Percentiles rank a stretch among this genome's conserved stretches.
phyloP scores from a whole-genome alignment of 2,888 invertebrate genomes.

The Gymnocheta viridis region DNA sequence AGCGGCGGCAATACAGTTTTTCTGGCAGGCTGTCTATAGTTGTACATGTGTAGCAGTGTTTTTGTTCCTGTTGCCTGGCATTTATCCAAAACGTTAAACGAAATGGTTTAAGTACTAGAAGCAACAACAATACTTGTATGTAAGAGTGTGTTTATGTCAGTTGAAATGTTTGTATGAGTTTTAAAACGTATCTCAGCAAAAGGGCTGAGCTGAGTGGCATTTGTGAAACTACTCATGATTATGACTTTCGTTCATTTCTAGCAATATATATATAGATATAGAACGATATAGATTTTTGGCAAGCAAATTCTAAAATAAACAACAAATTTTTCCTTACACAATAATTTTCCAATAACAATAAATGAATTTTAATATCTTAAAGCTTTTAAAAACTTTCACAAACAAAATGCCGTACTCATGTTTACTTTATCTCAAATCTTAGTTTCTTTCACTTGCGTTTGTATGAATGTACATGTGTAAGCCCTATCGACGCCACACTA shows the following conservation, averaged over 20 bases:
- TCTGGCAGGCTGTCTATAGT: slow-evolving; percentile 40
- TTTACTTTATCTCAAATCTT: not conserved
- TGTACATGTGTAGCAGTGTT: slow-evolving; percentile 20
- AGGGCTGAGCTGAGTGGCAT: slow-evolving; percentile 9
- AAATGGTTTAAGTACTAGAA: slow-evolving; percentile 52
- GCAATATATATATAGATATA: no score
- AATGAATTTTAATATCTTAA: no score
- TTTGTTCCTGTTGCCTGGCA: slow-evolving; percentile 61
- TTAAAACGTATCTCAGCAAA: not conserved
- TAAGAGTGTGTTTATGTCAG: slow-evolving; percentile 52
- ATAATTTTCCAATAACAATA: no score
- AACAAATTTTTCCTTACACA: no score
- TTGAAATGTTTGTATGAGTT: slow-evolving; percentile 18
- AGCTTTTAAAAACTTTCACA: no score
- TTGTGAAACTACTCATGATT: not conserved
- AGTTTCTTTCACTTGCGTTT: not conserved
- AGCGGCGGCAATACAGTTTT: slow-evolving; percentile 44
- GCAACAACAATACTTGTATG: slow-evolving; percentile 15
- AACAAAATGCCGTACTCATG: not conserved
- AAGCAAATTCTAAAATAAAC: no score
- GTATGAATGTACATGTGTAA: not conserved
- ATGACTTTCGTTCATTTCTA: no score
- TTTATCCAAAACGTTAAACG: slow-evolving; percentile 64
- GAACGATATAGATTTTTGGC: no score
- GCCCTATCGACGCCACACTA: slow-evolving; percentile 50